These are phyloP conservation scores for Sanderia malayensis DNA, from an alignment of 30 jellyfish, hydroid and myxozoan genomes.

Conservation along the genomic window DNA sequence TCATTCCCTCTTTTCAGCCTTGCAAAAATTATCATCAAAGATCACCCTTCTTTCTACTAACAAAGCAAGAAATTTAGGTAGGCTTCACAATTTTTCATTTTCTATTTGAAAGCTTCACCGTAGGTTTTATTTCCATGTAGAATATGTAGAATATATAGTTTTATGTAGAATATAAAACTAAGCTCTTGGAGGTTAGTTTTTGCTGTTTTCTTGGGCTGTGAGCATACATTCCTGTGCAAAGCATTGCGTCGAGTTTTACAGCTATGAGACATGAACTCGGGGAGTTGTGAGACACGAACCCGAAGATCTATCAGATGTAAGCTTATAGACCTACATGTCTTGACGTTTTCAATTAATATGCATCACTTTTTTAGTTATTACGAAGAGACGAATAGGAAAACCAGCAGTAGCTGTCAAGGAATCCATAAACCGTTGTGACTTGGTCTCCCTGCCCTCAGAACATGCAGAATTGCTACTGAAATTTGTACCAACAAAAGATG, in stretches of 20 bases:
- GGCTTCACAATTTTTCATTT: background rate
- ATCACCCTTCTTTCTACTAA: slow-evolving; percentile 72
- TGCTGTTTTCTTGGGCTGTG: too few relatives aligned
- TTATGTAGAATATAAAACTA: too few relatives aligned
- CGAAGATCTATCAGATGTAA: too few relatives aligned
- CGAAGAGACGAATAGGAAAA: slow-evolving; percentile 67
- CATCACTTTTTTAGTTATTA: slow-evolving; percentile 49
- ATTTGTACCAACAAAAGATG: slow-evolving; percentile 86
- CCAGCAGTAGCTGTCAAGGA: slow-evolving; percentile 45
- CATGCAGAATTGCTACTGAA: slow-evolving; percentile 88
- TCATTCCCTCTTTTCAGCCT: slow-evolving; percentile 23
- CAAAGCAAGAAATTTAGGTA: slow-evolving; percentile 78
- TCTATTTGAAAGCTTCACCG: too few relatives aligned
- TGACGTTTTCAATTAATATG: too few relatives aligned
- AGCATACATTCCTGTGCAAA: too few relatives aligned
- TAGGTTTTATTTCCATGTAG: too few relatives aligned
- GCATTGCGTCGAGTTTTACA: background rate
- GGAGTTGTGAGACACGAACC: too few relatives aligned
- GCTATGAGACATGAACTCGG: background rate
- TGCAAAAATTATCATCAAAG: slow-evolving; percentile 58
- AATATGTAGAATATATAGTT: too few relatives aligned
- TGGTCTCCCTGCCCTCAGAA: slow-evolving; percentile 76
- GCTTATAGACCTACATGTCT: too few relatives aligned
- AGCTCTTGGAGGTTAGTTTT: too few relatives aligned
- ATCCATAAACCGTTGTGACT: slow-evolving; percentile 66